A percentile compares a stretch with the other conserved stretches of the same genome.
Conservation (phyloP, 2,113 vertebrate genomes). For the Tympanuchus pallidicinctus region DNA sequence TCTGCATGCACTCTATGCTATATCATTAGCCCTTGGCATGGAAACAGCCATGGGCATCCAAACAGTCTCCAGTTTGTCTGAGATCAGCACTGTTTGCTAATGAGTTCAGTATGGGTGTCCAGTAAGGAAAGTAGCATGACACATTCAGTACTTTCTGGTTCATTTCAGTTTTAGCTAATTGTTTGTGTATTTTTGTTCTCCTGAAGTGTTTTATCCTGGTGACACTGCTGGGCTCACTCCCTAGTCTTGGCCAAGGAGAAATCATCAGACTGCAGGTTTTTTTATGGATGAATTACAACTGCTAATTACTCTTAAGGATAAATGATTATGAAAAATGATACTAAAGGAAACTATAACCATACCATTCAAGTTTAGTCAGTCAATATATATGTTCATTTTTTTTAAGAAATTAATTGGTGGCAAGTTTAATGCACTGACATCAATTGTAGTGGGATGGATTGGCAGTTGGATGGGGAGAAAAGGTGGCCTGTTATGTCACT, state of each 20-base stretch:
- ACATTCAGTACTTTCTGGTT: not conserved
- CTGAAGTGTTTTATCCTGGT: not conserved
- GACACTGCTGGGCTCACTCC: not conserved
- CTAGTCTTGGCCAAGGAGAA: not conserved
- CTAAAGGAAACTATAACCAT: not conserved
- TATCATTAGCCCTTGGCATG: not conserved
- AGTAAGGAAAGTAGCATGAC: not conserved
- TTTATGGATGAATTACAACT: not conserved
- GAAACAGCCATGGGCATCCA: not conserved
- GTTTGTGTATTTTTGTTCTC: not conserved
- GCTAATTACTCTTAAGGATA: not conserved
- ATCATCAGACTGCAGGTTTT: rapidly evolving
- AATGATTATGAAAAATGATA: not conserved
- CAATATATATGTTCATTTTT: not conserved
- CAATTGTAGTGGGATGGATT: not conserved
- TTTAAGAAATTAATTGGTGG: not conserved
- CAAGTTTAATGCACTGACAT: not conserved
- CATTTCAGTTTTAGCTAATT: not conserved
- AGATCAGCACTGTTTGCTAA: not conserved
- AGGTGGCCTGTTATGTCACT: not conserved
- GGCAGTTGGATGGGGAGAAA: not conserved
- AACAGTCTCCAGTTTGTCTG: not conserved
- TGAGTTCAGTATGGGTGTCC: rapidly evolving
- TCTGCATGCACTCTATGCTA: rapidly evolving
- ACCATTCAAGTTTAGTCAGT: not conserved